Base-by-base conservation (phyloP, 2,113 vertebrate species). In the Glaucidium brasilianum region DNA sequence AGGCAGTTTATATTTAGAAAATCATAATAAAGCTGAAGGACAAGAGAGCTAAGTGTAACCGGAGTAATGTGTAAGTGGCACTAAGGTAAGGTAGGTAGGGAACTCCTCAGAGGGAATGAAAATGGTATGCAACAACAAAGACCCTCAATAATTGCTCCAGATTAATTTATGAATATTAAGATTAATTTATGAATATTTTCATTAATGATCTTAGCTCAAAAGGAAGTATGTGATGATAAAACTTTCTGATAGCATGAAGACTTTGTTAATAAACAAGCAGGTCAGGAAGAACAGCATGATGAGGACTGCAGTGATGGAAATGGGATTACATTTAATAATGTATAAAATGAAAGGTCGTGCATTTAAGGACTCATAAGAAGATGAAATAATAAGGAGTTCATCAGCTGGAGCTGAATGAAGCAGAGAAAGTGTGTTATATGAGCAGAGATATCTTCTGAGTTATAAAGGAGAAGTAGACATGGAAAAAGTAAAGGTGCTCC, bases 391-490 rank as follows among this genome's bases (percentile, higher is more conserved):
- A 43, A 67, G 20, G 12, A 53, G 37, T 47, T 75, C 5, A 55
- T 25, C 41, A 80, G 26, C 26, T 84, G 73, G 29, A 66, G 15
- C 22, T 66, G 71, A 96, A 52, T 10, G 9, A 84, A 26, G 29
- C 56, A 71, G 41, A 86, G 25, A 69, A 79, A 39, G 10, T 16
- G 11, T 47, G 23, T n/a, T 18, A 6, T 21, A 12, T 43, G 26
- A 87, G 35, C 19, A 53, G 16, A 58, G n/a, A 2, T 56, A 18
- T 67, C 45, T 64, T 94, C 50, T 71, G 39, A 47, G 12, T 13
- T 20, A 60, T 9, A 5, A 25, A 0, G 0, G 34, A 37, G 29
- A 79, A 32, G 12, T 3, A 47, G 45, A 8, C 17, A 47, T 58
- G 29, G 60, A 74, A 77, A 80, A 64, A 30, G 5, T 53, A 43